phyloP scores from a whole-genome alignment of 2,797 vertebrate genomes.

The Psittacula derbiana region DNA sequence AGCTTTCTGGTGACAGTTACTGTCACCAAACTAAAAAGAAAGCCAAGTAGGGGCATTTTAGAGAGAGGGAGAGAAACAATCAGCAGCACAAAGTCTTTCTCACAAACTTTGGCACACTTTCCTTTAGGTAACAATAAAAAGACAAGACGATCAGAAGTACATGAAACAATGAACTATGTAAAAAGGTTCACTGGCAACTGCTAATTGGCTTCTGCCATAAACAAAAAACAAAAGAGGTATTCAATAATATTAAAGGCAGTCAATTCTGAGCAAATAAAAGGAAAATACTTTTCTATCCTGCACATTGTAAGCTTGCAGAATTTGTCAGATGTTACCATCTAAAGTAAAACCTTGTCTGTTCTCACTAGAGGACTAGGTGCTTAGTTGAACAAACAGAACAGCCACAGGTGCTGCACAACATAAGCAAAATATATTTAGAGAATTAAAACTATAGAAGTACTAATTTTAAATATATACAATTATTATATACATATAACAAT shows the following conservation, averaged over 20 bases:
- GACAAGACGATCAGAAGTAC: background rate
- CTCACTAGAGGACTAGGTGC: background rate
- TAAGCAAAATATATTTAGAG: background rate
- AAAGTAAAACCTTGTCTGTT: background rate
- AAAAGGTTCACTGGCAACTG: background rate
- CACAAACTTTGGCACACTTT: background rate
- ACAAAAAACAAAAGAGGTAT: background rate
- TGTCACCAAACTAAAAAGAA: background rate
- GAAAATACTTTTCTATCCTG: background rate
- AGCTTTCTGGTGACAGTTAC: background rate
- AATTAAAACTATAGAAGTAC: background rate
- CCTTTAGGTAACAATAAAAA: background rate
- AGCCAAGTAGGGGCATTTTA: background rate
- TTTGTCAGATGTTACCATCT: background rate
- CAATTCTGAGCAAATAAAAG: background rate
- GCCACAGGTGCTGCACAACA: background rate
- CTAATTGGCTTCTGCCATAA: background rate
- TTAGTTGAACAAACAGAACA: background rate
- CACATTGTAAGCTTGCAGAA: background rate
- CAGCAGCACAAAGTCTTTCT: background rate
- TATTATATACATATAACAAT: background rate
- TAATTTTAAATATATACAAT: background rate
- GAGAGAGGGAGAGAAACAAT: background rate
- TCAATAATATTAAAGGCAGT: background rate
- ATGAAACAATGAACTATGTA: background rate